Percentiles rank a stretch among this genome's conserved stretches.
These are phyloP conservation scores for Enteromius unitaeniatus DNA, from an alignment of 2,797 vertebrate species.

Conservation along the genomic window DNA sequence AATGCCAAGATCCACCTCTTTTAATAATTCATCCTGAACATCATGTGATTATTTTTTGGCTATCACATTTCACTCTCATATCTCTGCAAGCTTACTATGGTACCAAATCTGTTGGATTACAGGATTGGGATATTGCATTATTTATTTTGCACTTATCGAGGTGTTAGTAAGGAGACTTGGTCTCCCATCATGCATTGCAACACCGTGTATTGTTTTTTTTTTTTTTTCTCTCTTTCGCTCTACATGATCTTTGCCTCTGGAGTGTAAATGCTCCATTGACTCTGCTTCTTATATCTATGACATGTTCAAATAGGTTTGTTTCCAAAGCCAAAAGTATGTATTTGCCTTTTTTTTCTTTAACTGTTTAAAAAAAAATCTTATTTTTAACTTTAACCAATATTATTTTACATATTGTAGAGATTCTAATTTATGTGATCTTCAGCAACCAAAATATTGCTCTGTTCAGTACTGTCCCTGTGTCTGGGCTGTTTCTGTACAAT, in stretches of 20 bases:
- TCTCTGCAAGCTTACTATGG: conserved; percentile 47
- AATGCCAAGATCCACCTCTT: conserved; percentile 15
- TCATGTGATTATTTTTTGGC: conserved; percentile 30
- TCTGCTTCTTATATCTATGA: conserved; percentile 52
- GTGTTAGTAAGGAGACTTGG: conserved; percentile 49
- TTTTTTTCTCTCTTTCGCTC: not conserved
- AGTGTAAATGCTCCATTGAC: conserved; percentile 37
- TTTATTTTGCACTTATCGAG: conserved; percentile 60
- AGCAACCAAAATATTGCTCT: conserved; percentile 59
- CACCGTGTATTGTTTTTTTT: conserved; percentile 20
- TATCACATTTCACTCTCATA: conserved; percentile 21
- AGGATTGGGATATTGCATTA: conserved; percentile 54
- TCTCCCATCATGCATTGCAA: conserved; percentile 43
- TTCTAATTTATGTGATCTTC: conserved; percentile 60
- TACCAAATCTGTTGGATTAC: conserved; percentile 59
- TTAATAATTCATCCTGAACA: conserved; percentile 34
- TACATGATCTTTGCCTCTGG: conserved; percentile 41
- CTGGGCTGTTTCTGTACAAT: conserved; percentile 41
- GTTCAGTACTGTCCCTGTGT: conserved; percentile 73
- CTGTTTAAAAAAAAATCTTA: conserved; percentile 58
- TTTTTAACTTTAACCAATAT: conserved; percentile 58
- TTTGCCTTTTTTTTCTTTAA: conserved; percentile 55
- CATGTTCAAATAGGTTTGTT: conserved; percentile 53
- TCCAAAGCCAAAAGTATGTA: conserved; percentile 54
- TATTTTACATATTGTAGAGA: conserved; percentile 62